Conservation (phyloP, 2,888 invertebrate species). For the Raillietiella orientalis region DNA sequence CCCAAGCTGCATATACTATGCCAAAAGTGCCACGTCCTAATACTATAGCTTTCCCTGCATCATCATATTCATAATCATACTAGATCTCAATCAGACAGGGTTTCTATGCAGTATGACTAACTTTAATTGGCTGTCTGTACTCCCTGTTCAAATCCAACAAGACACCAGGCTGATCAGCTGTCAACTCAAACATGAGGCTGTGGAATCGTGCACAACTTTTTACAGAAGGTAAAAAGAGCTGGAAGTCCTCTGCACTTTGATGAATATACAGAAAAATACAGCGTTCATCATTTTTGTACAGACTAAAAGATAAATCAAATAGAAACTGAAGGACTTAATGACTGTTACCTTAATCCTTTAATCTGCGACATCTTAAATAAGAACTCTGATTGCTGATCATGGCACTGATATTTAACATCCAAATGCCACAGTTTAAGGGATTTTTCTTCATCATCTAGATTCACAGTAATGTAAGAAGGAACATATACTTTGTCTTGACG, state of each 20-base stretch:
- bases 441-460: slow-evolving; percentile 72
- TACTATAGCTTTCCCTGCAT: slow-evolving; percentile 45
- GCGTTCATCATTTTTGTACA: slow-evolving; percentile 81
- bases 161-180: slow-evolving; percentile 48
- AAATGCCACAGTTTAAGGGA: slow-evolving; percentile 61
- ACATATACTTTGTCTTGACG: slow-evolving; percentile 75
- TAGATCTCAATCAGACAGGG: slow-evolving; percentile 20
- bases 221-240: slow-evolving; percentile 82
- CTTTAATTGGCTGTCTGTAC: no score
- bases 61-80: slow-evolving; percentile 80
- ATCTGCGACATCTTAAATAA: background rate
- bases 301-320: slow-evolving; percentile 26
- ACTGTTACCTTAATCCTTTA: slow-evolving; percentile 26
- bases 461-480: slow-evolving; percentile 84
- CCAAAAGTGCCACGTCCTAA: slow-evolving; percentile 90
- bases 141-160: no score
- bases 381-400: slow-evolving; percentile 1
- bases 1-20: slow-evolving; percentile 68
- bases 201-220: slow-evolving; percentile 50
- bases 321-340: slow-evolving; percentile 58
- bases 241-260: slow-evolving; percentile 93
- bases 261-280: slow-evolving; percentile 89
- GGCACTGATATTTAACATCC: slow-evolving; percentile 28
- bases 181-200: slow-evolving; percentile 51
- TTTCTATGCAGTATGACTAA: no score